These are phyloP conservation scores for Apamea epomidion DNA, from an alignment of 2,888 invertebrate genomes.

Conservation along the genomic window DNA sequence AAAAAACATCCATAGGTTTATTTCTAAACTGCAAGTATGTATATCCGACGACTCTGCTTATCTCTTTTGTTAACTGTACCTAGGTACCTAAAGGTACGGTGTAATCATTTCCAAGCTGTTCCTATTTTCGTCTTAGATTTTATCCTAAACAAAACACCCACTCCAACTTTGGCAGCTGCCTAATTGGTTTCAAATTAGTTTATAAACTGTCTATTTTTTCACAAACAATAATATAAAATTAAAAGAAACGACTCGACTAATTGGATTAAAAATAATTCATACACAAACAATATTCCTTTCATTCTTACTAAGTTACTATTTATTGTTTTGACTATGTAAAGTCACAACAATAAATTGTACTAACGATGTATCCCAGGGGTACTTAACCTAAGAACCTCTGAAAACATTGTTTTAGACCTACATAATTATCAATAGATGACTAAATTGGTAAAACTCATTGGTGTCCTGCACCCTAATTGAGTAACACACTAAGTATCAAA, in stretches of 20 bases:
- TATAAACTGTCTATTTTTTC: conserved; percentile 1
- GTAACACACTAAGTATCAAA: too few species aligned
- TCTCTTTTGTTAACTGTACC: too few species aligned
- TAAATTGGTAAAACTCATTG: background rate
- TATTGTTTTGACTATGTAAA: background rate
- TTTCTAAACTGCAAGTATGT: too few species aligned
- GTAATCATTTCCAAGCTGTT: background rate
- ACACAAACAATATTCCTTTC: background rate
- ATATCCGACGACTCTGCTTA: too few species aligned
- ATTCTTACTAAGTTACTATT: background rate
- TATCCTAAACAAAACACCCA: background rate
- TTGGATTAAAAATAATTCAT: background rate
- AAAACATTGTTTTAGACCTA: background rate
- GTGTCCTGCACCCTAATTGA: background rate
- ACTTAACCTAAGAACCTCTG: too few species aligned
- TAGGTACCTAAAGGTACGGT: background rate
- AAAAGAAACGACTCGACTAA: background rate
- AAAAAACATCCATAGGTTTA: too few species aligned
- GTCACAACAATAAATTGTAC: background rate
- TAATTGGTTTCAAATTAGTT: conserved; percentile 27
- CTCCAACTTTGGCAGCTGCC: conserved; percentile 8
- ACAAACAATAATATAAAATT: background rate
- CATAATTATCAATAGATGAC: background rate
- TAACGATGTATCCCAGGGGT: too few species aligned
- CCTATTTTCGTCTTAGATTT: background rate